These are phyloP conservation scores for Pegoplata infirma DNA, from an alignment of 2,888 invertebrate species.

Conservation along the genomic window DNA sequence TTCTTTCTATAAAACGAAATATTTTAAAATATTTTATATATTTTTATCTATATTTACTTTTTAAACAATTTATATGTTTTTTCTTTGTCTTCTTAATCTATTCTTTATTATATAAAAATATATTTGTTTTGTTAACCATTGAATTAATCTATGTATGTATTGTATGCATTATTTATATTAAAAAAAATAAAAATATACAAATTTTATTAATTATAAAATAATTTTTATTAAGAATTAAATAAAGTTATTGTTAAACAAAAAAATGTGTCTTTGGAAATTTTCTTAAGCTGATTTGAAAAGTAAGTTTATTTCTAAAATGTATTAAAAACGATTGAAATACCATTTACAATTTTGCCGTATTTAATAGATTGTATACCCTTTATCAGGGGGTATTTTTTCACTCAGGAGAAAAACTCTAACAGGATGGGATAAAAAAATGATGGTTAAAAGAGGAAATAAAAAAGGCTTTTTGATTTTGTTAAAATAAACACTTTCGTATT, in stretches of 20 bases:
- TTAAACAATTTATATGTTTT: slow-evolving; percentile 23
- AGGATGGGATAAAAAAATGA: too few species aligned
- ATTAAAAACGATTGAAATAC: too few species aligned
- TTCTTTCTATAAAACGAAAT: too few species aligned
- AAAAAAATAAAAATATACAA: slow-evolving; percentile 46
- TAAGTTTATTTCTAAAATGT: too few species aligned
- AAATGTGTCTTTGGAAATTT: neutral
- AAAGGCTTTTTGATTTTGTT: too few species aligned
- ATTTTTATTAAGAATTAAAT: slow-evolving; percentile 40
- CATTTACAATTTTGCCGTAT: too few species aligned
- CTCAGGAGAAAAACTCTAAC: too few species aligned
- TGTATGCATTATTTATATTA: slow-evolving; percentile 51
- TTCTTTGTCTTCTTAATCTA: slow-evolving; percentile 54
- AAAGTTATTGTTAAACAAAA: slow-evolving; percentile 54
- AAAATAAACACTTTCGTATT: too few species aligned
- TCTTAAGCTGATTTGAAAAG: too few species aligned
- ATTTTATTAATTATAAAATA: slow-evolving; percentile 39
- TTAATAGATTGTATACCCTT: too few species aligned
- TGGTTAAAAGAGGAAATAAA: too few species aligned
- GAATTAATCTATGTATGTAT: slow-evolving; percentile 56
- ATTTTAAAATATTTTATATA: slow-evolving; percentile 18
- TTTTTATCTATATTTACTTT: slow-evolving; percentile 31
- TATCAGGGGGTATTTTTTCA: too few species aligned
- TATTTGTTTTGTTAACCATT: slow-evolving; percentile 64
- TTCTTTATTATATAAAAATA: slow-evolving; percentile 58